Evolutionary conservation across 2,888 invertebrate genomes (phyloP).

Genomic region (Brassicogethes aeneus): DNA sequence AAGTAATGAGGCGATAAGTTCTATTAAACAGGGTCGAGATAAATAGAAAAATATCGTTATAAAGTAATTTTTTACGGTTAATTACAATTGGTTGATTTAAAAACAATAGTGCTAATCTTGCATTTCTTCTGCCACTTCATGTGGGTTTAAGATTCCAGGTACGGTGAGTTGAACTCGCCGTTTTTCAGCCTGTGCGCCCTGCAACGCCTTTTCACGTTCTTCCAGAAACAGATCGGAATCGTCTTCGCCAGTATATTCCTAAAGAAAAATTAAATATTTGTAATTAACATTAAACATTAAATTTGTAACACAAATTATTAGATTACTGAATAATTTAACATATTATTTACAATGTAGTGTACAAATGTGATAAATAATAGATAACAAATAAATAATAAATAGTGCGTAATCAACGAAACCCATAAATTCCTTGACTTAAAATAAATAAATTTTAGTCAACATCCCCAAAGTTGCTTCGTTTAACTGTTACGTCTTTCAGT

Average conservation of each 20-base stretch:
- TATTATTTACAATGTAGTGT: no score
- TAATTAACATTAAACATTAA: no score
- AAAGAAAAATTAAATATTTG: constrained; percentile 30
- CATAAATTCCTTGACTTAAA: no score
- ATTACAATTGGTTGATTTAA: constrained; percentile 16
- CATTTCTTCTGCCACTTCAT: constrained; percentile 93
- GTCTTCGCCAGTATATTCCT: constrained; percentile 99
- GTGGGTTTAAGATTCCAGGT: constrained; percentile 93
- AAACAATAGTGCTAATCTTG: constrained; percentile 57
- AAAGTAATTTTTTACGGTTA: constrained; percentile 28
- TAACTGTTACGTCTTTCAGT: no score
- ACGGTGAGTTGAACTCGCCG: constrained; percentile 86
- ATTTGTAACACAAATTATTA: neutral
- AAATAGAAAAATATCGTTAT: constrained; percentile 36
- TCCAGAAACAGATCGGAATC: constrained; percentile 96
- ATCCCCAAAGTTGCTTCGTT: no score
- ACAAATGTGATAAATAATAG: no score
- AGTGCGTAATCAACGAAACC: no score
- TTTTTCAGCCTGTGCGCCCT: constrained; percentile 88
- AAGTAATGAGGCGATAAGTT: constrained; percentile 8
- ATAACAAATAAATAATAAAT: no score
- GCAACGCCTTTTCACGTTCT: constrained; percentile 85
- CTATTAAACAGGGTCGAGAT: constrained; percentile 24
- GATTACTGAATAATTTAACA: neutral
- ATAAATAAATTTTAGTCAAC: no score